phyloP scores from a whole-genome alignment of 2,113 vertebrate genomes.

The Melospiza georgiana region DNA sequence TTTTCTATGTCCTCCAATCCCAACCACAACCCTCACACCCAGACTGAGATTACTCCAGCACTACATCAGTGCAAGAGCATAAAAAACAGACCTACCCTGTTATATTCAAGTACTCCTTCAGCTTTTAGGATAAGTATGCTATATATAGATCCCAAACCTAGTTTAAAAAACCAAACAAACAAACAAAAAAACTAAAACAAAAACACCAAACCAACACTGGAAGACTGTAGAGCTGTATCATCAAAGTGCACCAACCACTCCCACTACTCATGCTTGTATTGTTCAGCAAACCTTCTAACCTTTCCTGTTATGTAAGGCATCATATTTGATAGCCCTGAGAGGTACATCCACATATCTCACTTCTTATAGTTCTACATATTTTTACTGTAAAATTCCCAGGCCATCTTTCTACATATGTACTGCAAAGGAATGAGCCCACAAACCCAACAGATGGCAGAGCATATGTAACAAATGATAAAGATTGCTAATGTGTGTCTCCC shows the following conservation, averaged over 20 bases:
- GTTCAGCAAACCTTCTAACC: not conserved
- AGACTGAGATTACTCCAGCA: not conserved
- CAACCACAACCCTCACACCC: not conserved
- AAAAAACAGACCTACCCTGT: not conserved
- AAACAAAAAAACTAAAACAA: not conserved
- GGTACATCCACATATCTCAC: not conserved
- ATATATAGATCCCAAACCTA: not conserved
- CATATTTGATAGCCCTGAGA: not conserved
- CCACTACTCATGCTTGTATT: not conserved
- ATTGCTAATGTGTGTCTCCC: slow-evolving; percentile 17
- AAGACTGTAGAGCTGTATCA: not conserved
- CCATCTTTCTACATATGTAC: not conserved
- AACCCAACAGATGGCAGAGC: slow-evolving; percentile 50
- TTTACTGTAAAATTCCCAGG: not conserved
- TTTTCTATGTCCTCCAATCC: not conserved
- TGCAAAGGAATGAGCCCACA: not conserved
- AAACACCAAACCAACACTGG: not conserved
- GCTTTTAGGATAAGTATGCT: not conserved
- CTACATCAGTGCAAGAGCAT: not conserved
- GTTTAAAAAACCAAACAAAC: not conserved
- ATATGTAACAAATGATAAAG: slow-evolving; percentile 37
- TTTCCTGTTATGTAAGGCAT: not conserved
- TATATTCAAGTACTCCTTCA: not conserved
- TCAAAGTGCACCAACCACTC: not conserved
- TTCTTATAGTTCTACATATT: not conserved